Conservation (phyloP, 2,113 vertebrate genomes). For the Hydrochoerus hydrochaeris region DNA sequence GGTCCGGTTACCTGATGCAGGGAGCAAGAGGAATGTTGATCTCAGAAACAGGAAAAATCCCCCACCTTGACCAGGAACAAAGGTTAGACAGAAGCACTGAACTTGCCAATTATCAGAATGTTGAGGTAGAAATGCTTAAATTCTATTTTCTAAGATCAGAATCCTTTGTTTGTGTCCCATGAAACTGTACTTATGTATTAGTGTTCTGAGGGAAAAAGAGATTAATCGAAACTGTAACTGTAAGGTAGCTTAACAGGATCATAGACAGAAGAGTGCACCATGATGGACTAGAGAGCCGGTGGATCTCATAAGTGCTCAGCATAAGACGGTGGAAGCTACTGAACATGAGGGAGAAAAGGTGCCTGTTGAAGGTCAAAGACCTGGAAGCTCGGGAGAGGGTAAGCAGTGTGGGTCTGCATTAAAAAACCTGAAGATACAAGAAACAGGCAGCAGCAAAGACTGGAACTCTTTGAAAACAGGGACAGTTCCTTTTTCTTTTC, state of each 20-base stretch:
- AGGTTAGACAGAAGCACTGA: not conserved
- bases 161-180: not conserved
- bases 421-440: not conserved
- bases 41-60: not conserved
- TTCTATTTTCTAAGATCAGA: not conserved
- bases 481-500: not conserved
- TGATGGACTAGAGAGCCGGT: not conserved
- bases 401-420: not conserved
- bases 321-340: not conserved
- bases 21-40: not conserved
- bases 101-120: not conserved
- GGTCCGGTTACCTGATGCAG: not conserved
- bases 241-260: not conserved
- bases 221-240: not conserved
- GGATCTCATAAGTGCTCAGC: not conserved
- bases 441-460: not conserved
- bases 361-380: not conserved
- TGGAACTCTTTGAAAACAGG: not conserved
- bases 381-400: not conserved
- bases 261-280: not conserved
- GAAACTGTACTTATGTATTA: not conserved
- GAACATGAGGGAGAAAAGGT: not conserved
- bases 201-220: not conserved
- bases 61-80: not conserved
- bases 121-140: constrained; percentile 7